A percentile compares a stretch with the other conserved stretches of the same genome.
Conservation (phyloP, 2,797 vertebrate genomes). For the Tangara arthus region DNA sequence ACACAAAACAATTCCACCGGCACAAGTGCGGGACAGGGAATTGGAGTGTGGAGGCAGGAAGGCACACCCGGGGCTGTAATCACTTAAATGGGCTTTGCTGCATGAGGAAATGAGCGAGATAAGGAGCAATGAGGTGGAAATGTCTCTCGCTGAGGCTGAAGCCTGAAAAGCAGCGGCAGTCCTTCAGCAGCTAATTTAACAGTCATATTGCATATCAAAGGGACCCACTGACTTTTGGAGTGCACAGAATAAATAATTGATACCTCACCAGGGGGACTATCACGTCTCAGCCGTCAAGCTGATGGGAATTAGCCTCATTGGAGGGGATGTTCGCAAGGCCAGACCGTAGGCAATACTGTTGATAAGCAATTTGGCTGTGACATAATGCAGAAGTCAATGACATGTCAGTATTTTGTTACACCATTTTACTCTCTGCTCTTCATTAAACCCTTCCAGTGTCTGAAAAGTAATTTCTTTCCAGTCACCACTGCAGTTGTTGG, state of each 20-base stretch:
- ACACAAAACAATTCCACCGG: background rate
- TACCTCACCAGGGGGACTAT: background rate
- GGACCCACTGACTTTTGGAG: conserved; percentile 31
- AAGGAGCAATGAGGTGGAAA: background rate
- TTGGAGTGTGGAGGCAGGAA: background rate
- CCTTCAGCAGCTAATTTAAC: conserved; percentile 19
- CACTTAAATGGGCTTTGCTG: background rate
- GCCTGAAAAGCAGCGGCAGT: background rate
- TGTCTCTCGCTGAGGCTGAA: background rate
- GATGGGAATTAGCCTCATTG: conserved; percentile 39
- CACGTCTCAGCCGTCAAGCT: background rate
- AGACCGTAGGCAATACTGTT: background rate
- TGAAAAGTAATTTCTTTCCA: background rate
- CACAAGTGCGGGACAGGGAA: background rate
- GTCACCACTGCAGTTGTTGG: background rate
- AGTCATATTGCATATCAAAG: background rate
- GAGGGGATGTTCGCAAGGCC: background rate
- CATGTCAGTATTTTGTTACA: background rate
- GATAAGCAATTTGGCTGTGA: background rate
- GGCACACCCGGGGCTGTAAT: background rate
- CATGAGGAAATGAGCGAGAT: background rate
- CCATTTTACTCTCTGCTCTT: background rate
- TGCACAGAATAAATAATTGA: conserved; percentile 16
- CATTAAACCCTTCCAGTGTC: background rate
- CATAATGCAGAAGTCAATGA: background rate